Percentiles rank a stretch among this genome's conserved stretches.
Conservation (phyloP, 35 echinoderm and acorn worm genomes). For the Anneissia japonica region DNA sequence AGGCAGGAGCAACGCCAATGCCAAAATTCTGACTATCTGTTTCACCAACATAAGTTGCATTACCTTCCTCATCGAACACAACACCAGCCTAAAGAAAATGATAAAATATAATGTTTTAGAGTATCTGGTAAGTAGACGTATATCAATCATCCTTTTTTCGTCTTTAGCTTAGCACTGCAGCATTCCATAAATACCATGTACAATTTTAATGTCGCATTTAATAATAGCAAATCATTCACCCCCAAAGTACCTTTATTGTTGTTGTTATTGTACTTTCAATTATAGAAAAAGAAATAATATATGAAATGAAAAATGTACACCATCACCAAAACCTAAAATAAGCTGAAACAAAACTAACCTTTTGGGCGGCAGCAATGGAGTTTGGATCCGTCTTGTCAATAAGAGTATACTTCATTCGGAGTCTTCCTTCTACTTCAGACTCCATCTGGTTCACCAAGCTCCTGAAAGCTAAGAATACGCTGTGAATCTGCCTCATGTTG, state of each 20-base stretch:
- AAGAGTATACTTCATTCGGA: slow-evolving; percentile 67
- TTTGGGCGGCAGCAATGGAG: slow-evolving; percentile 86
- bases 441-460: slow-evolving; percentile 81
- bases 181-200: too few species aligned
- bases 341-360: slow-evolving; percentile 35
- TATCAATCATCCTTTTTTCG: too few species aligned
- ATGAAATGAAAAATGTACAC: too few species aligned
- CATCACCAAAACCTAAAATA: too few species aligned
- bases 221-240: too few species aligned
- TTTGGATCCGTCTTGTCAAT: slow-evolving; percentile 83
- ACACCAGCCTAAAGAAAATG: slow-evolving; percentile 57
- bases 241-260: too few species aligned
- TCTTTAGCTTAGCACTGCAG: too few species aligned
- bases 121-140: too few species aligned
- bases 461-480: slow-evolving; percentile 71
- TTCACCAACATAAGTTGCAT: slow-evolving; percentile 79
- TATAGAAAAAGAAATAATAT: too few species aligned
- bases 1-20: slow-evolving; percentile 63
- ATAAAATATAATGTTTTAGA: background rate
- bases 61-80: slow-evolving; percentile 81
- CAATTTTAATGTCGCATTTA: too few species aligned
- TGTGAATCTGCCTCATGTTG: slow-evolving; percentile 85
- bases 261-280: too few species aligned
- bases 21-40: slow-evolving; percentile 85
- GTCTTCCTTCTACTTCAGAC: slow-evolving; percentile 60